A percentile compares a stretch with the other conserved stretches of the same genome.
phyloP scores from a whole-genome alignment of 2,888 invertebrate species.

The Petrolisthes cinctipes region DNA sequence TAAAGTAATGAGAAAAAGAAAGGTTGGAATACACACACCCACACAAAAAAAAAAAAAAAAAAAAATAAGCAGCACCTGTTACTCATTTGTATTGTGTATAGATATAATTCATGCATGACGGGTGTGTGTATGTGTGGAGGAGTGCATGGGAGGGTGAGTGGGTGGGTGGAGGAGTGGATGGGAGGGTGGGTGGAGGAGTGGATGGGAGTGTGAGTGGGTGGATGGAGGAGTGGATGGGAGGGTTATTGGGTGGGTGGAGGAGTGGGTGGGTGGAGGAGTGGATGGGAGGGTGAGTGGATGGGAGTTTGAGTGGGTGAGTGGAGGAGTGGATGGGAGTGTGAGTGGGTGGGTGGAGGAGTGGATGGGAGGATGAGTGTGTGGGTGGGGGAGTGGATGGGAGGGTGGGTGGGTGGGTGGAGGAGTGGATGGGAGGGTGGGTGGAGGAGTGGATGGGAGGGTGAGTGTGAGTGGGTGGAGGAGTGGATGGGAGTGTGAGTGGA shows the following conservation, averaged over 20 bases:
- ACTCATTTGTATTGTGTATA: no score
- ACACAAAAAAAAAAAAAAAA: neutral
- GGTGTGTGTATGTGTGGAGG: neutral
- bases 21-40: neutral
- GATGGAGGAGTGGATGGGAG: neutral
- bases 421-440: no score
- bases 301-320: neutral
- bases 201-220: neutral
- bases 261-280: neutral
- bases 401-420: neutral
- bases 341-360: neutral
- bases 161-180: neutral
- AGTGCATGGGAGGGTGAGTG: neutral
- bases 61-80: neutral
- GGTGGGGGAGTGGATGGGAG: no score
- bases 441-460: neutral
- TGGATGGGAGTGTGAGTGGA: no score
- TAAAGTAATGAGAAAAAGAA: neutral
- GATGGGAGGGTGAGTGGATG: neutral
- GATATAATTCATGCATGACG: neutral
- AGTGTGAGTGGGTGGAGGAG: no score
- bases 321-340: neutral
- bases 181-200: neutral
- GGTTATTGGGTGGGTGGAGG: neutral
- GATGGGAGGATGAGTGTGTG: neutral